Conservation (phyloP, 2,113 vertebrate species). For the Brevimyrus niger region DNA sequence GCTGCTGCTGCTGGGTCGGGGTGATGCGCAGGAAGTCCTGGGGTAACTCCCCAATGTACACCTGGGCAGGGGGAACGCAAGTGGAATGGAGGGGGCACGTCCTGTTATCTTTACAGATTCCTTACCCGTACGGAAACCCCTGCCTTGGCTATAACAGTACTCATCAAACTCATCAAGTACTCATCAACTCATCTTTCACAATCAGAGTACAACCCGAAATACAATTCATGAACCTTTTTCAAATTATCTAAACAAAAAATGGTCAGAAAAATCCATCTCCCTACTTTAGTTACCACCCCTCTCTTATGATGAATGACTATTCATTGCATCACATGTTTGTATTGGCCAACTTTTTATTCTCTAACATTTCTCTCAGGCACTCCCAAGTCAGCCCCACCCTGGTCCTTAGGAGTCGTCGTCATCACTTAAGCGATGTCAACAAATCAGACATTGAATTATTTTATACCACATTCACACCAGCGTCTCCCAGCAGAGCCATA, state of each 20-base stretch:
- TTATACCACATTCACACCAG: neutral
- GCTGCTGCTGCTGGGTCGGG: conserved; percentile 87
- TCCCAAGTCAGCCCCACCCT: neutral
- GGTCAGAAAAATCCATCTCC: neutral
- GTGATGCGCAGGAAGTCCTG: conserved; percentile 92
- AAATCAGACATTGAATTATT: neutral
- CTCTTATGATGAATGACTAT: neutral
- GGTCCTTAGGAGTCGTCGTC: neutral
- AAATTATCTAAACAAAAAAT: neutral
- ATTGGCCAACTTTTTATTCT: neutral
- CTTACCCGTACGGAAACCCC: neutral
- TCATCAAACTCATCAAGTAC: too few species aligned
- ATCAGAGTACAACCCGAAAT: neutral
- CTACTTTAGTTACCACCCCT: neutral
- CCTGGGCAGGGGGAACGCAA: conserved; percentile 55
- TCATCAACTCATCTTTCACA: neutral
- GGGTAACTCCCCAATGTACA: conserved; percentile 88
- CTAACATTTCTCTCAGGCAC: neutral
- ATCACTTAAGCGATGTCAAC: neutral
- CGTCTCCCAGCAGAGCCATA: neutral
- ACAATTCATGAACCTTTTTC: neutral
- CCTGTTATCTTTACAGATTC: neutral
- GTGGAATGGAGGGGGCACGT: neutral
- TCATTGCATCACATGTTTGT: neutral
- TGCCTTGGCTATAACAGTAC: neutral